These are phyloP conservation scores for Leucosticte australis DNA, from an alignment of 2,113 vertebrate species.

Conservation along the genomic window DNA sequence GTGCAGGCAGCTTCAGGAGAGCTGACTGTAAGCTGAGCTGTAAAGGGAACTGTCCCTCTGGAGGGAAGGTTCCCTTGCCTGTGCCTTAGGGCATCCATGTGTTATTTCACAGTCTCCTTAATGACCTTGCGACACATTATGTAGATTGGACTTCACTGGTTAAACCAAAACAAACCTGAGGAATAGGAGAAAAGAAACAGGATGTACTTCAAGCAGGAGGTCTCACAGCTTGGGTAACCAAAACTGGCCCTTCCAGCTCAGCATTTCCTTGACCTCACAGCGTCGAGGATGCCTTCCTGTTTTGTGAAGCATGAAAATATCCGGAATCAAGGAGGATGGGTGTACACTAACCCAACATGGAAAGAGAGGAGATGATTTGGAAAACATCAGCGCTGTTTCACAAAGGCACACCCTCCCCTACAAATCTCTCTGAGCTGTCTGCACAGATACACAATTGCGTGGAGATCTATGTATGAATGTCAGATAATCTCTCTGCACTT, in stretches of 20 bases:
- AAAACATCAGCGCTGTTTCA: background rate
- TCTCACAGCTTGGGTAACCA: background rate
- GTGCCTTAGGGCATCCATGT: background rate
- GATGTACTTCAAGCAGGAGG: background rate
- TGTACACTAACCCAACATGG: background rate
- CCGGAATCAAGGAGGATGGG: background rate
- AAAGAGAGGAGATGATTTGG: background rate
- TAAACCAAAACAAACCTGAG: background rate
- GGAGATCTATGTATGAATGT: background rate
- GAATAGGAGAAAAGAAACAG: background rate
- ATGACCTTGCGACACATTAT: background rate
- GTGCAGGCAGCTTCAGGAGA: background rate
- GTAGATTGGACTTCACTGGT: background rate
- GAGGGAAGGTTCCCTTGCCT: fast-evolving
- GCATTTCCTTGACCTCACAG: background rate
- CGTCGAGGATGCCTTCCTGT: background rate
- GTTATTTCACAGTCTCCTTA: background rate
- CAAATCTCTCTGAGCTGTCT: background rate
- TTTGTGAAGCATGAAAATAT: background rate
- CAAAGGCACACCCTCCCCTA: background rate
- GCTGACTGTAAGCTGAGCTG: background rate
- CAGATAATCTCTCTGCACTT: background rate
- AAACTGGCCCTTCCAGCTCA: background rate
- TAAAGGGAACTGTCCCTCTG: background rate
- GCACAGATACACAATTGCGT: background rate